Evolutionary conservation across 2,888 invertebrate species (phyloP), one percentile per base, ranked within the genome.

Genomic region (Drosophila picticornis): DNA sequence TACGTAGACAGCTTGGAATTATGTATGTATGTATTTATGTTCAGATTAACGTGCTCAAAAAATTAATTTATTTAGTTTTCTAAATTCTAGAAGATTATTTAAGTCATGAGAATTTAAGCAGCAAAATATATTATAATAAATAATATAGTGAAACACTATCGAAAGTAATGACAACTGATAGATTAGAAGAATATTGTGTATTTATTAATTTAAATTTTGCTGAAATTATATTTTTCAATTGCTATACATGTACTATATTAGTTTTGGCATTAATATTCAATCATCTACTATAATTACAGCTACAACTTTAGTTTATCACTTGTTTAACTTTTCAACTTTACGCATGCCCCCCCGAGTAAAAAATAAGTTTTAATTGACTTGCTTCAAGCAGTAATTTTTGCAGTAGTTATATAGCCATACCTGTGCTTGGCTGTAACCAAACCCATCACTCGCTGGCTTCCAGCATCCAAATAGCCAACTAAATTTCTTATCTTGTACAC

Each of bases 351-450:
- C 13, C 38, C 46, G 32, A 52, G 48, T 36, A 34, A 48, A 69
- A 77, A 58, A 75, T 46, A 84, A 86, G 72, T 78, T 87, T 87
- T 84, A 85, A 87, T 85, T 85, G 85, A 85, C 84, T 85, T 83
- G 80, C 80, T 64, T 65, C 67, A 75, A 55, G 79, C 40, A 67
- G 64, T 53, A 76, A 70, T 71, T 72, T 31, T 29, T 48, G 22
- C 22, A 31, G 50, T 29, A 13, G 25, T n/a, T 51, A 32, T 29
- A 46, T 29, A 48, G n/a, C 38, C 25, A 58, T 56, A 77, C 74
- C 77, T 77, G 77, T n/a, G 19, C 9, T 27, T 32, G 31, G 32
- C 13, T 38, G 16, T 31, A 6, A 19, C 36, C 55, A 27, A 38
- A 25, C n/a, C n/a, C 38, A 38, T 27, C 38, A 36, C 27, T 38